phyloP scores from a whole-genome alignment of 2,888 invertebrate species.

The Argyresthia albistria region DNA sequence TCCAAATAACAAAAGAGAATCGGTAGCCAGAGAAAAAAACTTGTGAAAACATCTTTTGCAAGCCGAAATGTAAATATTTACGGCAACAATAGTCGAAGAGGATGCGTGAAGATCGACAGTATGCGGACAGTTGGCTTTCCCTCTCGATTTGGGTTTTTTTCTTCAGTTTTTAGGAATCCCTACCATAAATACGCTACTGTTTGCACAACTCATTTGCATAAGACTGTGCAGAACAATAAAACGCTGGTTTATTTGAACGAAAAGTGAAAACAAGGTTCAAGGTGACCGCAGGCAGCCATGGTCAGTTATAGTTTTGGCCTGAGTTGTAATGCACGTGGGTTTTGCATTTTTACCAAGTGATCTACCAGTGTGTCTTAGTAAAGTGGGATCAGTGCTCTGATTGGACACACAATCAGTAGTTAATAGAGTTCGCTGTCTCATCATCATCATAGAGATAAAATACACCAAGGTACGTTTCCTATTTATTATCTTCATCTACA shows the following conservation, averaged over 20 bases:
- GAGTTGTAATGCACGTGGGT: conserved; percentile 46
- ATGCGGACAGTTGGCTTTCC: conserved; percentile 62
- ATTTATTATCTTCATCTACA: too few relatives aligned
- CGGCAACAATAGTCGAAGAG: conserved; percentile 40
- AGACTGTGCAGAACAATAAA: conserved; percentile 54
- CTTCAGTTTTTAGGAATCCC: conserved; percentile 50
- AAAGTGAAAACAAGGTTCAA: conserved; percentile 67
- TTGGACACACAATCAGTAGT: too few relatives aligned
- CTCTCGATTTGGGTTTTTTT: conserved; percentile 42
- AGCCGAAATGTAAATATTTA: conserved; percentile 64
- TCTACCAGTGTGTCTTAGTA: too few relatives aligned
- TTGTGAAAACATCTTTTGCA: conserved; percentile 66
- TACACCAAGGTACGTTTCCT: too few relatives aligned
- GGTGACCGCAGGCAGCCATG: conserved; percentile 29
- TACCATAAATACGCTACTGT: conserved; percentile 58
- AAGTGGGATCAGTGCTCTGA: too few relatives aligned
- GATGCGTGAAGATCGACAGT: conserved; percentile 57
- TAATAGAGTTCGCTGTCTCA: too few relatives aligned
- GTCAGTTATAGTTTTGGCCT: conserved; percentile 52
- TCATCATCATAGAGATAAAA: too few relatives aligned
- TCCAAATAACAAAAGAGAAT: conserved; percentile 58
- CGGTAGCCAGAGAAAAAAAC: conserved; percentile 35
- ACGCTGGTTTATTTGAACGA: conserved; percentile 48
- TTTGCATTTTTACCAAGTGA: conserved; percentile 3
- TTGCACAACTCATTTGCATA: conserved; percentile 57